These are phyloP conservation scores for Drosophila tani DNA, from an alignment of 1,140 invertebrate genomes.

Conservation along the genomic window DNA sequence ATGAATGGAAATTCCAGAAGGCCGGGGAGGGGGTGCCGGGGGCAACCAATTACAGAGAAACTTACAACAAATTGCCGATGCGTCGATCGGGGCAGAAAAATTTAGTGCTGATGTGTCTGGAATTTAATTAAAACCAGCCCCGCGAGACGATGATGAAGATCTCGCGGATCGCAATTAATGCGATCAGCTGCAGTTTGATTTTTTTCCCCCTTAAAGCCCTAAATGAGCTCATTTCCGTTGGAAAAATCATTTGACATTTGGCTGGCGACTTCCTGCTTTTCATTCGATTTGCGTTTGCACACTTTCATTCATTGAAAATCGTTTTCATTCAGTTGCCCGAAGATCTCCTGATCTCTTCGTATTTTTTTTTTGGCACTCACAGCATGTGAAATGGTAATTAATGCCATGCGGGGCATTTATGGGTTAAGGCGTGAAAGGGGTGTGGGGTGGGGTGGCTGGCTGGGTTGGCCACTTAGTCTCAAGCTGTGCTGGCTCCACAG, in stretches of 20 bases:
- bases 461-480: conserved; percentile 70
- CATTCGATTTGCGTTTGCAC: conserved; percentile 49
- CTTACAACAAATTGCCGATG: conserved; percentile 62
- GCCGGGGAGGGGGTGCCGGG: conserved; percentile 6
- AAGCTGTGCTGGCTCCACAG: conserved; percentile 69
- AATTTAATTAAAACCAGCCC: conserved; percentile 76
- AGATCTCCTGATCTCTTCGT: conserved; percentile 3
- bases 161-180: conserved; percentile 50
- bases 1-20: conserved; percentile 75
- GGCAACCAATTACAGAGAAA: conserved; percentile 65
- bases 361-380: conserved; percentile 70
- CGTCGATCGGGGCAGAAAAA: conserved; percentile 41
- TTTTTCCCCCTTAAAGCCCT: conserved; percentile 19
- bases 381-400: conserved; percentile 80
- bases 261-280: conserved; percentile 62
- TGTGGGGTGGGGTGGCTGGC: neutral
- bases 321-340: conserved; percentile 65
- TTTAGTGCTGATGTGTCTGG: conserved; percentile 62
- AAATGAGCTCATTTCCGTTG: conserved; percentile 82
- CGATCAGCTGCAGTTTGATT: conserved; percentile 53
- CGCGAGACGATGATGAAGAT: conserved; percentile 42
- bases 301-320: conserved; percentile 70
- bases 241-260: conserved; percentile 67
- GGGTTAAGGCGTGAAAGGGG: conserved; percentile 57
- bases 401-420: conserved; percentile 68